Evolutionary conservation across 2,888 invertebrate genomes (phyloP).

Genomic region (Colletes collaris): DNA sequence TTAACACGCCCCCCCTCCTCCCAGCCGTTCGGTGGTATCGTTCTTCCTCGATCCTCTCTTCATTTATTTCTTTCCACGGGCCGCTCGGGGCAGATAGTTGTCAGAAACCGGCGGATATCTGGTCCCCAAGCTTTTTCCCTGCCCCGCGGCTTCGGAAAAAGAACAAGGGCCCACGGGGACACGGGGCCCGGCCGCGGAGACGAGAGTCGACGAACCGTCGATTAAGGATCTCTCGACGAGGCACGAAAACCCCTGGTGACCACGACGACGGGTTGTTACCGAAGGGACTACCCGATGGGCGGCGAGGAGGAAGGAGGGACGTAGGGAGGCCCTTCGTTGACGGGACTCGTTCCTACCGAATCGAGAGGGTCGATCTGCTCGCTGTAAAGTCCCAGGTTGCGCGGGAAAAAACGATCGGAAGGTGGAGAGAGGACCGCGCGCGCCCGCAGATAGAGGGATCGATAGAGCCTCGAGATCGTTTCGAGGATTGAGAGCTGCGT

Average conservation of each 20-base stretch:
- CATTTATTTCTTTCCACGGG: conserved; percentile 50
- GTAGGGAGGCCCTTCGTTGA: conserved; percentile 40
- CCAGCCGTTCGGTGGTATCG: conserved; percentile 31
- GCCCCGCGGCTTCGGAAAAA: conserved; percentile 3
- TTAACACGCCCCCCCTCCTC: conserved; percentile 60
- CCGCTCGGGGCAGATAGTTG: conserved; percentile 64
- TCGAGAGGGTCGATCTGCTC: conserved; percentile 68
- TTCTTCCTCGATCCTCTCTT: conserved; percentile 53
- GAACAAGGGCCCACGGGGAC: conserved; percentile 11
- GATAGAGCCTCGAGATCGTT: conserved; percentile 57
- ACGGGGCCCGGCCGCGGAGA: conserved; percentile 12
- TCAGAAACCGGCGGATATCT: conserved; percentile 69
- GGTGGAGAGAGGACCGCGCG: conserved; percentile 25
- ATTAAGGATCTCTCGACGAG: conserved; percentile 66
- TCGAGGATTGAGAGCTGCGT: conserved; percentile 31
- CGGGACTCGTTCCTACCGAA: conserved; percentile 66
- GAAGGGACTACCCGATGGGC: neutral
- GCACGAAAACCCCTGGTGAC: conserved; percentile 59
- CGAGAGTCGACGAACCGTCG: conserved; percentile 62
- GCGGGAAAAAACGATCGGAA: conserved; percentile 49
- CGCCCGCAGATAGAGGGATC: conserved; percentile 55
- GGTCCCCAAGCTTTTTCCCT: conserved; percentile 41
- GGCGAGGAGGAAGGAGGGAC: neutral
- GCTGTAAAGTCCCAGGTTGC: conserved; percentile 44
- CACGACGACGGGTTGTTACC: conserved; percentile 65